Percentiles rank a stretch among this genome's conserved stretches.
Evolutionary conservation across 53 echinoderm and acorn worm species (phyloP).

Genomic region (Holothuria leucospilota): DNA sequence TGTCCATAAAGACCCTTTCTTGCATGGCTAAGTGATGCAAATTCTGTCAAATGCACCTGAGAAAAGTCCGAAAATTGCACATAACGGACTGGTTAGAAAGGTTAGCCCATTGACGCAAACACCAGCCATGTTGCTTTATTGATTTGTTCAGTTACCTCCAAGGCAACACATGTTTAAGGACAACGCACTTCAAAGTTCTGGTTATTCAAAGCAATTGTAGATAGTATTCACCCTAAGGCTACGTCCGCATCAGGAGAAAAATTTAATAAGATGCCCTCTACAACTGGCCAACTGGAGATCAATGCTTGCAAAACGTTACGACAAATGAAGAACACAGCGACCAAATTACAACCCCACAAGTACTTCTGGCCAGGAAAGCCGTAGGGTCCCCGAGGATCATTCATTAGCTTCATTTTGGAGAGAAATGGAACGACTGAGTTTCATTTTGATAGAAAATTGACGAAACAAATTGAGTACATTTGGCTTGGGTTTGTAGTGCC

Average conservation of each 20-base stretch:
- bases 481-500: too few species aligned
- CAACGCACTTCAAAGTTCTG: slow-evolving; percentile 21
- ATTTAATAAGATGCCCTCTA: slow-evolving; percentile 23
- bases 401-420: slow-evolving; percentile 30
- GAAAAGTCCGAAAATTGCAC: too few species aligned
- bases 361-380: background rate
- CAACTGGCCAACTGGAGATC: slow-evolving; percentile 14
- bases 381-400: background rate
- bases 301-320: background rate
- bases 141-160: slow-evolving; percentile 4
- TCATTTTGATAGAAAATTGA: background rate
- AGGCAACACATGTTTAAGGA: slow-evolving; percentile 30
- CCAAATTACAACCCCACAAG: slow-evolving; percentile 29
- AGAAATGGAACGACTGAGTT: slow-evolving; percentile 1
- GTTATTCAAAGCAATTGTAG: background rate
- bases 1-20: too few species aligned
- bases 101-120: slow-evolving; percentile 26
- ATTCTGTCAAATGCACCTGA: too few species aligned
- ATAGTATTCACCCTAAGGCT: background rate
- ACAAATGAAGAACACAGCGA: background rate
- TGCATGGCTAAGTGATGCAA: too few species aligned
- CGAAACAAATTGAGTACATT: too few species aligned
- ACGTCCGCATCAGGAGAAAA: slow-evolving; percentile 10
- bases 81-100: too few species aligned
- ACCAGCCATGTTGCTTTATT: background rate